Base-by-base conservation (phyloP, 1,140 invertebrate genomes). In the Vanessa tameamea region DNA sequence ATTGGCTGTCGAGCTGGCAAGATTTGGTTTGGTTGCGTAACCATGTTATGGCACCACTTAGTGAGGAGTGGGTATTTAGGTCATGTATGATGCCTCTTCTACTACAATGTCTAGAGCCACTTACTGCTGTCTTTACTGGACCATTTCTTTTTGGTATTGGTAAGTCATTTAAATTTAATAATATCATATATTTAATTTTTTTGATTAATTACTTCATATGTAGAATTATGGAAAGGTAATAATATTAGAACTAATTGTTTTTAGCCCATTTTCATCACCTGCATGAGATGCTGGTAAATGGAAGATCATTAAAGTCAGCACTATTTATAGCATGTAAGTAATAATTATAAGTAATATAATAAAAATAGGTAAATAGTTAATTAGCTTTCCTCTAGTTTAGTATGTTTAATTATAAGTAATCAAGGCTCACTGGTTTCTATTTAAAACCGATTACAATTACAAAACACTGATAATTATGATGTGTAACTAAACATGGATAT, bases 1-100 rank as follows among this genome's bases (percentile, higher is more conserved):
- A 96, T 85, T 98, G 97, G 97, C 86, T 95, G 20, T 94, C 94
- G 63, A 96, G 94, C 75, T 92, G 95, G 67, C 94, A 94, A 80
- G 96, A 97, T 84, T 93, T 97, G 66, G 95, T 97, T 20, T 98
- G 97, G 97, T 94, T 98, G 79, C 94, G 98, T 77, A 98, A 98
- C 88, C 96, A 97, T 87, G 90, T 99, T 48, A 96, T 99, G 78
- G 98, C 98, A 13, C 98, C 98, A 13, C 87, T 99, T 43, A 97
- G 97, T 72, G 98, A 99, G 93, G 98, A 99, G 90, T 98, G 98
- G 93, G 97, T 97, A 6, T 98, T 98, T 88, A 94, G 98, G 79
- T 97, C 98, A 0, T 99, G 98, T 87, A 99, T 99, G 97, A 93
- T 99, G 86, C 97, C 98, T 31, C 88, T 99, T 16, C 92, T 99